These are phyloP conservation scores for Acromyrmex charruanus DNA, from an alignment of 1,140 invertebrate species.

Conservation along the genomic window DNA sequence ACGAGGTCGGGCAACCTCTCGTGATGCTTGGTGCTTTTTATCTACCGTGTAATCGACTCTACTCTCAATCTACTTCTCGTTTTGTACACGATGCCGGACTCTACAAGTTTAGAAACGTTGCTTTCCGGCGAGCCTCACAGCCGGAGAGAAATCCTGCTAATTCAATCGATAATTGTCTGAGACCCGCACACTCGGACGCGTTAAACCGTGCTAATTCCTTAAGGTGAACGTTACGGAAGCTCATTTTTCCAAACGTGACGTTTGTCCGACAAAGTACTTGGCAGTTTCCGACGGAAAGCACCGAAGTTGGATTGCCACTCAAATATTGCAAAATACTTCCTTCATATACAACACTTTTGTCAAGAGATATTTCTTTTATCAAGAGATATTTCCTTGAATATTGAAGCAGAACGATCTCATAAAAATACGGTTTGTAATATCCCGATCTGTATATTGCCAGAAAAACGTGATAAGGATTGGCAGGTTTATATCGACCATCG, in stretches of 20 bases:
- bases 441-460: slow-evolving; percentile 39
- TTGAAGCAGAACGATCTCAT: slow-evolving; percentile 31
- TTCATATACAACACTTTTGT: not conserved
- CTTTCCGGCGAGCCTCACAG: slow-evolving; percentile 16
- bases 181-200: slow-evolving; percentile 24
- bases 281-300: not conserved
- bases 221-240: slow-evolving; percentile 3
- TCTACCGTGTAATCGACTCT: slow-evolving; percentile 57
- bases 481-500: slow-evolving; percentile 55
- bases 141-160: slow-evolving; percentile 40
- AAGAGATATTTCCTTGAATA: slow-evolving; percentile 34
- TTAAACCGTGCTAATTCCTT: slow-evolving; percentile 23
- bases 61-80: slow-evolving; percentile 33
- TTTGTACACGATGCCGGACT: slow-evolving; percentile 44
- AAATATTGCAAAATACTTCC: slow-evolving; percentile 11
- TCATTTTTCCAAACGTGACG: slow-evolving; percentile 5
- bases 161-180: slow-evolving; percentile 59
- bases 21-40: slow-evolving; percentile 40
- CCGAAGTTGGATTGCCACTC: not conserved
- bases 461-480: slow-evolving; percentile 60
- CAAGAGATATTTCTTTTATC: not conserved
- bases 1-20: slow-evolving; percentile 20
- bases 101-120: slow-evolving; percentile 52
- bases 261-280: not conserved
- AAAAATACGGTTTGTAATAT: slow-evolving; percentile 45